Conservation (phyloP, 2,113 vertebrate genomes). For the Erythrocercus mccallii region DNA sequence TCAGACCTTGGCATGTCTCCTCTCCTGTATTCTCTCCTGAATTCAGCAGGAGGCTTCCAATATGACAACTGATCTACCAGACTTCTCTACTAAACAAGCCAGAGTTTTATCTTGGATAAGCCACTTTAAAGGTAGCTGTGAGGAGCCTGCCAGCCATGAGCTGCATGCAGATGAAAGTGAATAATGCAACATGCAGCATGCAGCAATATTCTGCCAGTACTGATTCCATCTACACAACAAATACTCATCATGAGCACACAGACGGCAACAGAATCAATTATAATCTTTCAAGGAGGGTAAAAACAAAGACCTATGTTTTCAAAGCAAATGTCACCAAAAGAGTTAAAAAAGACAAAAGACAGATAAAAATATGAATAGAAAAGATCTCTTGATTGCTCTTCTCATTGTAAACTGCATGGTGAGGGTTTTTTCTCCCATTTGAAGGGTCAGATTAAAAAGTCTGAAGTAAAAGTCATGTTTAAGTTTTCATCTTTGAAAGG, state of each 20-base stretch:
- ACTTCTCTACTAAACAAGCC: slow-evolving; percentile 58
- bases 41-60: slow-evolving; percentile 58
- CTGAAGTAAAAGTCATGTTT: not conserved
- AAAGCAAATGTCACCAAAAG: slow-evolving; percentile 58
- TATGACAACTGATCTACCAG: slow-evolving; percentile 61
- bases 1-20: not conserved
- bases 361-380: slow-evolving; percentile 34
- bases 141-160: slow-evolving; percentile 62
- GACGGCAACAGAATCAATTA: slow-evolving; percentile 55
- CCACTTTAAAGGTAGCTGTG: slow-evolving; percentile 64
- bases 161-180: slow-evolving; percentile 74
- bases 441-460: slow-evolving; percentile 38
- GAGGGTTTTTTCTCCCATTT: not conserved
- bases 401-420: not conserved
- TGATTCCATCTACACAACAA: slow-evolving; percentile 68
- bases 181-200: slow-evolving; percentile 71
- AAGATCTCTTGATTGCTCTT: slow-evolving; percentile 15
- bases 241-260: slow-evolving; percentile 53
- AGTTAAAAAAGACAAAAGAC: slow-evolving; percentile 48
- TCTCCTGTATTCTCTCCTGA: slow-evolving; percentile 45
- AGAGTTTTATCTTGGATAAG: slow-evolving; percentile 53
- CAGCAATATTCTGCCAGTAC: slow-evolving; percentile 59
- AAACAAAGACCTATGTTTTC: slow-evolving; percentile 46
- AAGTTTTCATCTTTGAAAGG: slow-evolving; percentile 25
- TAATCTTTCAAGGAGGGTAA: slow-evolving; percentile 39